Conservation (phyloP, 2,113 vertebrate species). For the Equus quagga region DNA sequence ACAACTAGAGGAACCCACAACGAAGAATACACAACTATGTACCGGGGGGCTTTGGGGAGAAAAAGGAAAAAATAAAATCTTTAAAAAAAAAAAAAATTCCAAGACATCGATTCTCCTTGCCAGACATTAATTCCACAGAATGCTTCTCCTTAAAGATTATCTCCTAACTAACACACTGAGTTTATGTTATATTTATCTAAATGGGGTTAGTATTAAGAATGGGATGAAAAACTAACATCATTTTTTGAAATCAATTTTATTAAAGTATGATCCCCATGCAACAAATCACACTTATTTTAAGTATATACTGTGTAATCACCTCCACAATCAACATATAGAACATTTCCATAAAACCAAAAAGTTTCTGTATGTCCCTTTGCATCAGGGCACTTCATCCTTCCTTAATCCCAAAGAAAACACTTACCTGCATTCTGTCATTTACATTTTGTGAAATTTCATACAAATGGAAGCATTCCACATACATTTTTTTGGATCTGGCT, state of each 20-base stretch:
- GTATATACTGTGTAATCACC: background rate
- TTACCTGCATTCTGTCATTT: background rate
- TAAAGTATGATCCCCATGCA: background rate
- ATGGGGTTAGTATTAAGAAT: background rate
- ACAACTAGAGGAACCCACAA: too few relatives aligned
- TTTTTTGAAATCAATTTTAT: background rate
- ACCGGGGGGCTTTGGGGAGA: too few relatives aligned
- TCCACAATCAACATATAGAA: background rate
- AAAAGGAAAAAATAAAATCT: too few relatives aligned
- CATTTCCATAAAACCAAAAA: background rate
- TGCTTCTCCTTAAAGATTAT: slow-evolving; percentile 59
- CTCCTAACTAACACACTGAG: slow-evolving; percentile 69
- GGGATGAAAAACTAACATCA: background rate
- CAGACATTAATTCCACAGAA: slow-evolving; percentile 68
- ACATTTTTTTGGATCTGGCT: background rate
- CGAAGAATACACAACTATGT: too few relatives aligned
- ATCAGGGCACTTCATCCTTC: background rate
- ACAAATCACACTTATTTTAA: background rate
- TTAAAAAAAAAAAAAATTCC: too few relatives aligned
- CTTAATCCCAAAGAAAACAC: background rate
- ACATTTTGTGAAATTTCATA: background rate
- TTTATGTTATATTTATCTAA: slow-evolving; percentile 21
- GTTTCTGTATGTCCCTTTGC: background rate
- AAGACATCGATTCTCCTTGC: slow-evolving; percentile 53
- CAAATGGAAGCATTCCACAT: background rate